Evolutionary conservation across 1,140 invertebrate species (phyloP), one percentile per base, ranked within the genome.

Genomic region (Paracyclopina nana): DNA sequence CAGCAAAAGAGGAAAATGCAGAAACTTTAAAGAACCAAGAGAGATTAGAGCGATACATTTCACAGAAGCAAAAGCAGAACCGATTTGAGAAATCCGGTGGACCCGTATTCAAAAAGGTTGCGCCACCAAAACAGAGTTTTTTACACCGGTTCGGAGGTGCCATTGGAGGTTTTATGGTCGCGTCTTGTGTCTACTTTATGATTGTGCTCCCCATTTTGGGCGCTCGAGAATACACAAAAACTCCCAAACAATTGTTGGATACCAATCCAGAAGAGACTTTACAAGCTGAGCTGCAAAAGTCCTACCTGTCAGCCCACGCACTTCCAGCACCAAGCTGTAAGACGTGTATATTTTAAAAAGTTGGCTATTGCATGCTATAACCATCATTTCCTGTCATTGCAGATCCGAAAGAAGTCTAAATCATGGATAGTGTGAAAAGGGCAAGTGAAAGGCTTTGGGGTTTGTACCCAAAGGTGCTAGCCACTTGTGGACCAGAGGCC

Each of bases 361-460:
- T 16, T 38, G 34, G 34, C 20, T 38, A 5, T n/a, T 16, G 34
- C 14, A 38, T n/a, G 8, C 14, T 14, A 9, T 14, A 9, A 9
- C 29, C 29, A 38, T 16, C 14, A 2, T 5, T 4, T 2, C 9
- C 34, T 5, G 20, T 16, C 5, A 38, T n/a, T 38, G 9, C 14
- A 8, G 29, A 38, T 4, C 20, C 5, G 20, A 38, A 2, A 16
- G 5, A 16, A 20, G 34, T 38, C 4, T 2, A 38, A 5, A 38
- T 38, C 14, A 38, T 38, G 34, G 34, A 38, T 2, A 38, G 34
- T 38, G 34, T 38, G 34, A 38, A 9, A 20, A 38, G 20, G 20
- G 34, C 34, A n/a, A 38, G 20, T n/a, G 34, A n/a, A n/a, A n/a
- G n/a, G n/a, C 34, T n/a, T 38, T 38, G 14, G 34, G 34, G 34